These are phyloP conservation scores for Pseudomugil gertrudae DNA, from an alignment of 2,797 vertebrate genomes.

Conservation along the genomic window DNA sequence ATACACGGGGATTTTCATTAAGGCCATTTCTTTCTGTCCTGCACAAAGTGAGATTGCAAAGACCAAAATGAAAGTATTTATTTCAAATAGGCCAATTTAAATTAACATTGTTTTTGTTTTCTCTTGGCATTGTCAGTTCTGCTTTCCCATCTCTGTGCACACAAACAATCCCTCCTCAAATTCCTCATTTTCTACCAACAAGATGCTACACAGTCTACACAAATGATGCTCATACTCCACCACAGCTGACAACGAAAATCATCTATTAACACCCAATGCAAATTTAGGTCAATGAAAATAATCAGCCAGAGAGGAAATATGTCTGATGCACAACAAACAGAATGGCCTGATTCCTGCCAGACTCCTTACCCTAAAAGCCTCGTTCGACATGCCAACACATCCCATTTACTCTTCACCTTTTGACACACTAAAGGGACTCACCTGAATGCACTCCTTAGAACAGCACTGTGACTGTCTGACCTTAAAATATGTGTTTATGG, in stretches of 20 bases:
- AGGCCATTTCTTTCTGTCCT: conserved; percentile 1
- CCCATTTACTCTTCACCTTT: no score
- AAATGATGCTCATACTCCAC: conserved; percentile 6
- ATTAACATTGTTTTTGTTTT: conserved; percentile 6
- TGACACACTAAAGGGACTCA: no score
- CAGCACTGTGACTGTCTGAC: no score
- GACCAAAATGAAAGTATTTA: conserved; percentile 2
- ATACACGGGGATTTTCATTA: background rate
- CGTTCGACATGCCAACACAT: no score
- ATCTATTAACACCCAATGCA: background rate
- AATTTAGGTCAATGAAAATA: conserved; percentile 12
- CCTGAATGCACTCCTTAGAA: no score
- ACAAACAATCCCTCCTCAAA: background rate
- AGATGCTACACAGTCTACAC: conserved; percentile 15
- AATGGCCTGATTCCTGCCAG: background rate
- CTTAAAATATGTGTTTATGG: no score
- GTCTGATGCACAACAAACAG: background rate
- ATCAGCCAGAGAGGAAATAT: background rate
- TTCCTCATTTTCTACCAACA: conserved; percentile 15
- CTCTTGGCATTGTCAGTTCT: background rate
- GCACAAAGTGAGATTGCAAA: background rate
- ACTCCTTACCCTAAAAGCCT: background rate
- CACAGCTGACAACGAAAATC: background rate
- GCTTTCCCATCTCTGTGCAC: background rate
- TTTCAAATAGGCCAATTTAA: conserved; percentile 3